Evolutionary conservation across 1,140 invertebrate genomes (phyloP).

Genomic region (Hyposmocoma kahamanoa): DNA sequence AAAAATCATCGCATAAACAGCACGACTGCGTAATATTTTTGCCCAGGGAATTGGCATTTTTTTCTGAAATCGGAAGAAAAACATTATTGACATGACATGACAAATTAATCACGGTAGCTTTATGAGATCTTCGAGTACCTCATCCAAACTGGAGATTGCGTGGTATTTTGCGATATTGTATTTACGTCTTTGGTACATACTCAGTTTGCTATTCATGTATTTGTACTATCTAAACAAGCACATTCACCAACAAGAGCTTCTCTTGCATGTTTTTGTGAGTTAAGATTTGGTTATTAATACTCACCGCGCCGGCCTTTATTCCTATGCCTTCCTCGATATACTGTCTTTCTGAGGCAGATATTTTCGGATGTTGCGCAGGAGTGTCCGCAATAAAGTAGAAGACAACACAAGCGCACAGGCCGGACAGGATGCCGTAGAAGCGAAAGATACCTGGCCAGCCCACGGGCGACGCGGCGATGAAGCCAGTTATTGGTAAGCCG

Average conservation of each 20-base stretch:
- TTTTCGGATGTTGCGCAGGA: constrained; percentile 47
- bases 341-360: constrained; percentile 43
- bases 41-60: constrained; percentile 79
- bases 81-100: too few relatives aligned
- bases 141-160: too few relatives aligned
- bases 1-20: constrained; percentile 86
- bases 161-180: too few relatives aligned
- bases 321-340: constrained; percentile 60
- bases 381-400: constrained; percentile 43
- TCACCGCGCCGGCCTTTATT: constrained; percentile 22
- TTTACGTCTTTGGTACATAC: too few relatives aligned
- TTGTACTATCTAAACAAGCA: too few relatives aligned
- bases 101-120: too few relatives aligned
- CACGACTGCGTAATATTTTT: constrained; percentile 80
- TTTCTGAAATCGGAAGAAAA: constrained; percentile 44
- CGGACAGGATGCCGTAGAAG: constrained; percentile 49
- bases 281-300: too few relatives aligned
- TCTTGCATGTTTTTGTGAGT: too few relatives aligned
- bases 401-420: constrained; percentile 30
- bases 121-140: too few relatives aligned
- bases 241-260: too few relatives aligned
- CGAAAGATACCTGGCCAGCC: constrained; percentile 77
- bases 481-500: constrained; percentile 76
- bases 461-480: constrained; percentile 70
- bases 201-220: too few relatives aligned